phyloP scores from a whole-genome alignment of 2,797 vertebrate genomes.

The Oreortyx pictus region DNA sequence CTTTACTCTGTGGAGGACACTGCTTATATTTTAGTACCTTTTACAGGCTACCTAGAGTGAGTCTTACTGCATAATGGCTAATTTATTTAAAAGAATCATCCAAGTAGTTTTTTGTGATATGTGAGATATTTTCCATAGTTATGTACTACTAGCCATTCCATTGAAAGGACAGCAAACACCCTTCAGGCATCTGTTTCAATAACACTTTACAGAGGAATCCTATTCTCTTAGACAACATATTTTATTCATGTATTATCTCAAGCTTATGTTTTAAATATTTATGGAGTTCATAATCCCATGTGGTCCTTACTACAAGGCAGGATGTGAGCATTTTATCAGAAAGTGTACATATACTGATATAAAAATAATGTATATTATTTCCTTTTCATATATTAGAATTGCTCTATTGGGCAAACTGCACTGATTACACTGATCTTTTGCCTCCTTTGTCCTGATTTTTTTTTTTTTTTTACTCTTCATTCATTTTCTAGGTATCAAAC shows the following conservation, averaged over 20 bases:
- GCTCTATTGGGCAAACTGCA: not conserved
- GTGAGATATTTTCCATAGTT: not conserved
- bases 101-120: not conserved
- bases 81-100: conserved; percentile 7
- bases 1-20: not conserved
- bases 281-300: not conserved
- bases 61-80: not conserved
- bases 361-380: not conserved
- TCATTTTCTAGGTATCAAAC: not conserved
- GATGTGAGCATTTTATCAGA: not conserved
- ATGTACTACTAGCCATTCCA: not conserved
- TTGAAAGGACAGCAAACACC: not conserved
- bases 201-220: not conserved
- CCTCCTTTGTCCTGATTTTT: not conserved
- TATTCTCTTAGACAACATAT: not conserved
- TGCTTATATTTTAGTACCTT: not conserved
- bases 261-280: conserved; percentile 44
- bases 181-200: conserved; percentile 1
- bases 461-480: not conserved
- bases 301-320: not conserved
- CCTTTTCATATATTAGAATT: not conserved
- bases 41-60: not conserved
- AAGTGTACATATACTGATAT: not conserved
- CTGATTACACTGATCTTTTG: not conserved
- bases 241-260: conserved; percentile 49